phyloP scores from a whole-genome alignment of 2,113 vertebrate species.

The Clupea harengus region DNA sequence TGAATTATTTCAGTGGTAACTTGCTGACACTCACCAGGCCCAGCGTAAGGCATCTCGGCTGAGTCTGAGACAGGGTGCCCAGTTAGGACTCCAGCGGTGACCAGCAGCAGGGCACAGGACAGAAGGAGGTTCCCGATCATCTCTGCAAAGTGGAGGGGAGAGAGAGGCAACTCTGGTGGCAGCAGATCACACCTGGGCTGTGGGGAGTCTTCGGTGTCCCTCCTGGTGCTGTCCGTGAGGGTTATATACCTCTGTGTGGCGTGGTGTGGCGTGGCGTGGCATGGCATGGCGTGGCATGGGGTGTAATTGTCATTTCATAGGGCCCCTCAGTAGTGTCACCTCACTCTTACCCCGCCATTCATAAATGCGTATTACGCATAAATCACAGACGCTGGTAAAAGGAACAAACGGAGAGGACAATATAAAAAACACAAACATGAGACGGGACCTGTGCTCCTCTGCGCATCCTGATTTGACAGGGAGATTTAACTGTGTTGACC shows the following conservation, averaged over 20 bases:
- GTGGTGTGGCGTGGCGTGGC: neutral
- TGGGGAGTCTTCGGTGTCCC: neutral
- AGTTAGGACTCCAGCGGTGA: slow-evolving; percentile 57
- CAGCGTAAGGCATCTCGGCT: slow-evolving; percentile 64
- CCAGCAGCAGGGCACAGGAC: slow-evolving; percentile 65
- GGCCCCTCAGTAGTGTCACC: neutral
- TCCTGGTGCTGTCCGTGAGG: slow-evolving; percentile 1
- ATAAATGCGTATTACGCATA: neutral
- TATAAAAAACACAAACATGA: neutral
- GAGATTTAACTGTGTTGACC: neutral
- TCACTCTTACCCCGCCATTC: neutral
- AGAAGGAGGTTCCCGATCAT: slow-evolving; percentile 66
- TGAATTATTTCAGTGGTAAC: neutral
- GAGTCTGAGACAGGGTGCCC: slow-evolving; percentile 69
- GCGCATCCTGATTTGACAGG: neutral
- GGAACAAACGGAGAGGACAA: neutral
- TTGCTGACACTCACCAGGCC: slow-evolving; percentile 57
- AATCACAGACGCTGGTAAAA: neutral
- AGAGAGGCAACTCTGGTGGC: neutral
- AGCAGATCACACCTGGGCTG: neutral
- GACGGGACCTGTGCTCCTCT: neutral
- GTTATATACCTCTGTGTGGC: slow-evolving; percentile 62
- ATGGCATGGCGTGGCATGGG: neutral
- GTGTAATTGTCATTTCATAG: neutral
- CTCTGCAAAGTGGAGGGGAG: slow-evolving; percentile 10